These are phyloP conservation scores for Corythornis madagascariensis DNA, from an alignment of 2,113 vertebrate species.

Conservation along the genomic window DNA sequence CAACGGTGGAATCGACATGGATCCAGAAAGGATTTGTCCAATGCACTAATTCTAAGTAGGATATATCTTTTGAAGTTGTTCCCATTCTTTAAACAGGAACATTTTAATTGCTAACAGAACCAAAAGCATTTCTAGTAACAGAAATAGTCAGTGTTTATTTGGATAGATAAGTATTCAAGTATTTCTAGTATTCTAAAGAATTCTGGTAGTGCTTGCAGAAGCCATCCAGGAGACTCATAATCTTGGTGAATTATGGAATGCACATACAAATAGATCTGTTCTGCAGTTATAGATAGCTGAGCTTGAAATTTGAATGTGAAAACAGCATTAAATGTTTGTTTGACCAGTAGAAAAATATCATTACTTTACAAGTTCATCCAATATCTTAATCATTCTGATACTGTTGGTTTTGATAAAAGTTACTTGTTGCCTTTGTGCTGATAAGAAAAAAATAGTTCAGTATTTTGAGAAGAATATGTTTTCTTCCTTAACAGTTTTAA, in stretches of 20 bases:
- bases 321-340: not conserved
- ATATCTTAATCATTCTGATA: not conserved
- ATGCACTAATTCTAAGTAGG: not conserved
- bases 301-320: not conserved
- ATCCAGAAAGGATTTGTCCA: not conserved
- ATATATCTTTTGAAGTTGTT: constrained; percentile 3
- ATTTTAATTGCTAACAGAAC: constrained; percentile 45
- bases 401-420: not conserved
- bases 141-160: constrained; percentile 32
- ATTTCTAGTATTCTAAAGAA: constrained; percentile 31
- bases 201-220: not conserved
- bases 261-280: not conserved
- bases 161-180: not conserved
- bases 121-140: constrained; percentile 20
- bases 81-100: constrained; percentile 3
- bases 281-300: not conserved
- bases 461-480: not conserved
- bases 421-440: not conserved
- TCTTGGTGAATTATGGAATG: not conserved
- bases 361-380: not conserved
- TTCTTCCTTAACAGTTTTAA: not conserved
- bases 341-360: not conserved
- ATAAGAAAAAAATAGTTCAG: not conserved
- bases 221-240: not conserved
- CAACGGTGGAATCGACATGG: not conserved